Base-by-base conservation (phyloP, 1,140 invertebrate species). In the Habropoda laboriosa region DNA sequence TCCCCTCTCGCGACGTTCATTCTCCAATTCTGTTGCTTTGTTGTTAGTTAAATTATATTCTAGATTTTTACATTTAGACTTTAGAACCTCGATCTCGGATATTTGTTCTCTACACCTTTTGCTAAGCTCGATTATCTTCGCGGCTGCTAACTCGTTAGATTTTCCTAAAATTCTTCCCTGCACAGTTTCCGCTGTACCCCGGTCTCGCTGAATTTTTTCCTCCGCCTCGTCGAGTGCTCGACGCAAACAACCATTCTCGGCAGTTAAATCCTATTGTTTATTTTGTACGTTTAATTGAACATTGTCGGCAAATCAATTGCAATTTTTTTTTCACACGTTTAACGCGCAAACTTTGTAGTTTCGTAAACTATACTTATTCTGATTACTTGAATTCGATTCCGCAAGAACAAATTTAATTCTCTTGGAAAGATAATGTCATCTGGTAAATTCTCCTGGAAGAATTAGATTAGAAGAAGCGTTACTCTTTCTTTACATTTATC, bases 121-220 rank as follows among this genome's bases (percentile, higher is more conserved):
- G 68, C 91, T 93, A 21, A 94, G 80, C 83, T 94, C 93, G 0
- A 92, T 90, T 57, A 94, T 91, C 83, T 93, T 94, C 16, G 85
- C 82, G 21, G 88, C 88, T 45, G 86, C 89, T 42, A 91, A 8
- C 51, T 91, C 76, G 1, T 32, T 60, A 7, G 47, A 18, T 79
- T 85, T 86, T 85, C 79, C 55, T 8, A 78, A 45, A 45, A 42
- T 55, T 21, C 18, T 35, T 30, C 49, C 1, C 30, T 58, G 18
- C 1, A 10, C 21, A 3, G 18, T 16, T 78, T 51, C 75, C 18
- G 0, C 13, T 2, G 10, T 45, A 18, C 6, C 47, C 3, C 35
- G n/a, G 12, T 71, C 85, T 13, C 40, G 72, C 1, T 38, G 57
- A 3, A 86, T 53, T 47, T 84, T 86, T 6, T 84, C 82, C 47